Base-by-base conservation (phyloP, 2,888 invertebrate species). In the Orthosia gracilis region DNA sequence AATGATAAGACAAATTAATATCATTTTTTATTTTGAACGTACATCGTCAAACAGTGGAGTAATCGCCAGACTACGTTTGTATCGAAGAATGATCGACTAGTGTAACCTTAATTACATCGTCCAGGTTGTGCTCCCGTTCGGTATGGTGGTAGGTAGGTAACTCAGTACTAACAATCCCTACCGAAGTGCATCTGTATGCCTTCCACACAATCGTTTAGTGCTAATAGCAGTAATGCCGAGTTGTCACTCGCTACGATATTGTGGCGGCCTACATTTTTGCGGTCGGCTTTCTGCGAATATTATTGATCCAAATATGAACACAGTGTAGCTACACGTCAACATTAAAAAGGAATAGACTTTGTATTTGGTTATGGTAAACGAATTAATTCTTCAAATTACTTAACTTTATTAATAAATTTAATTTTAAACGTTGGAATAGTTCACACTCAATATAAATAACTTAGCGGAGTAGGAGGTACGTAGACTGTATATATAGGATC, bases 261-360 rank as follows among this genome's bases (percentile, higher is more conserved):
- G 72, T 69, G 76, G 76, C 69, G 73, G 69, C 72, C 84, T 80
- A 83, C 65, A 80, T 84, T 71, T 58, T 58, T 71, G 74, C 69
- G 54, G 57, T 64, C 55, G 70, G 55, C 68, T 66, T 73, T 80
- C 49, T 72, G 63, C 62, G 62, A 82, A 69, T 66, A 59, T 59
- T 71, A 81, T 75, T 69, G 62, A 66, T 83, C 65, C 45, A 58
- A 78, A 69, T 66, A 78, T 68, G 58, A 52, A 74, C 49, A 55
- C 47, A 17, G 50, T 52, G 50, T 18, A 26, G 45, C 18, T 57
- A 54, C 54, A 61, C 13, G 45, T 40, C 12, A 45, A 76, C 18
- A 68, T 21, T 58, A 23, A 23, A n/a, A 17, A 12, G 40, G 2
- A 15, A 66, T 45, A 59, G 7, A 40, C 40, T 4, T n/a, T 23